Base-by-base conservation (phyloP, 2,888 invertebrate genomes). In the Stratiomys singularior region DNA sequence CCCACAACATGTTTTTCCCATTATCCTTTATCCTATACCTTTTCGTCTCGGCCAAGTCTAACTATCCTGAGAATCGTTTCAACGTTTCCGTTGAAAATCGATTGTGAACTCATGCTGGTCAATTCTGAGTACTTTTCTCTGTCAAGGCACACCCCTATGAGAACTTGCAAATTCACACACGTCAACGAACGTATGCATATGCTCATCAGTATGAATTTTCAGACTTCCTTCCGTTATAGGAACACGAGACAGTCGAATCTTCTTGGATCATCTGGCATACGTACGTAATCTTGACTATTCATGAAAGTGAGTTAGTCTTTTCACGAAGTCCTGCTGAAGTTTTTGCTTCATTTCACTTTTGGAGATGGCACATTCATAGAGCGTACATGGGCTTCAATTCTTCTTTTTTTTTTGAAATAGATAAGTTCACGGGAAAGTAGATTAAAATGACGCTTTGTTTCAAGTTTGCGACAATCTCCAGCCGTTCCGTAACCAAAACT, bases 61-160 rank as follows among this genome's bases (percentile, higher is more conserved):
- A 47, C 71, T 52, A 23, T 71, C 23, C 37, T 21, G 15, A 67
- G 18, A 47, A 71, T 25, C 11, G 27, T 27, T 44, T 37, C 5
- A 5, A 18, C 2, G 64, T 5, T 52, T 71, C 27, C 15, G 46
- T 71, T 52, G 5, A n/a, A 25, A 71, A 71, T 71, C 52, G 71
- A 71, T 47, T 52, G 46, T 25, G 71, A 71, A 25, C 47, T 47
- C 52, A 27, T 71, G 71, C 71, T 71, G 71, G 71, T 71, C 71
- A 71, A 25, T 52, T 27, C 52, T 71, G 71, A 71, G 71, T 71
- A 71, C 25, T 71, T 71, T 71, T 71, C 47, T 52, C 71, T 71
- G 71, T 71, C 25, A 52, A 27, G 52, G 71, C 47, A n/a, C 5
- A 15, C 71, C 71, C 15, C 47, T 21, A 52, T 25, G 52, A 27